These are phyloP conservation scores for Drosophila takahashii DNA, from an alignment of 1,140 invertebrate species.

Conservation along the genomic window DNA sequence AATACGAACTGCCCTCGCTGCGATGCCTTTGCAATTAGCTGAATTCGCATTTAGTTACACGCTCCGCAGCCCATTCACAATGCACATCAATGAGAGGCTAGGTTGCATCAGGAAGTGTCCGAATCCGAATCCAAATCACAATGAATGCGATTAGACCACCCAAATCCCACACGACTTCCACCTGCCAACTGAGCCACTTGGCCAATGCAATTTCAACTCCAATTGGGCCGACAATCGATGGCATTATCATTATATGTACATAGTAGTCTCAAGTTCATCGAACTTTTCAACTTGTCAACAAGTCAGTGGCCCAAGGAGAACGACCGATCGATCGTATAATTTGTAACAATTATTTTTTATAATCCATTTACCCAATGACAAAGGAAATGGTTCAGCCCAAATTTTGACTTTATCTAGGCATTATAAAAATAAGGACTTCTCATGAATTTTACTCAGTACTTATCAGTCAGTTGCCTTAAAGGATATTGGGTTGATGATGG, in stretches of 20 bases:
- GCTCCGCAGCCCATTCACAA: conserved; percentile 36
- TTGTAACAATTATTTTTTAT: conserved; percentile 8
- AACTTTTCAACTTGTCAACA: conserved; percentile 14
- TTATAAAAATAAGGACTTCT: neutral
- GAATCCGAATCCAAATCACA: neutral
- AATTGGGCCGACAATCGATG: conserved; percentile 10
- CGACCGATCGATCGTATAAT: conserved; percentile 5
- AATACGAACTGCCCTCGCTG: conserved; percentile 1
- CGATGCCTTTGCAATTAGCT: conserved; percentile 10
- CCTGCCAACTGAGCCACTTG: conserved; percentile 2
- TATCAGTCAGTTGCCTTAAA: neutral
- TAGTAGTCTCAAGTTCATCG: conserved; percentile 31
- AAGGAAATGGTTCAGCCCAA: conserved; percentile 2
- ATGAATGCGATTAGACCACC: conserved; percentile 9
- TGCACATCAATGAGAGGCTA: conserved; percentile 19
- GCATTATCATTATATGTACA: conserved; percentile 6
- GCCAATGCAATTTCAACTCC: no score
- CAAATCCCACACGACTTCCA: conserved; percentile 11
- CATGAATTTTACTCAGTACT: neutral
- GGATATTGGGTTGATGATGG: no score
- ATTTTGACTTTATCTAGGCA: neutral
- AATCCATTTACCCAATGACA: neutral
- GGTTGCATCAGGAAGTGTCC: conserved; percentile 21
- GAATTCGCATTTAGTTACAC: conserved; percentile 39
- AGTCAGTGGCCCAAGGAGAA: conserved; percentile 37